A percentile compares a stretch with the other conserved stretches of the same genome.
Evolutionary conservation across 2,888 invertebrate species (phyloP).

Genomic region (Pristionchus japonicus): DNA sequence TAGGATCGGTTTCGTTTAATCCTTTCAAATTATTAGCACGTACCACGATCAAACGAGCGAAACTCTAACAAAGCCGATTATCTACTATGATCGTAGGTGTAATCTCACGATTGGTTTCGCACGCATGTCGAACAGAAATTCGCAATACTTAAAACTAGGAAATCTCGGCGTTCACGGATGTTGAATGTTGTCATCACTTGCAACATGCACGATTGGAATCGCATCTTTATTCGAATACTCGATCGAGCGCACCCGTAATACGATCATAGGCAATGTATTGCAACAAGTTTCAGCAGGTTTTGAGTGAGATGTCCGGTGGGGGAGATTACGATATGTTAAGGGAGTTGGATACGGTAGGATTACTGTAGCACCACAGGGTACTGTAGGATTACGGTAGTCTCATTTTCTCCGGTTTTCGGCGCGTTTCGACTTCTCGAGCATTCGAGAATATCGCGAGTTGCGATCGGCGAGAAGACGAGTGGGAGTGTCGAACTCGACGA

Average conservation of each 20-base stretch:
- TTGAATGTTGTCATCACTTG: too few species aligned
- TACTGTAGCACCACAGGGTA: not conserved
- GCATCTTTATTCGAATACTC: not conserved
- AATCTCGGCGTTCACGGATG: too few species aligned
- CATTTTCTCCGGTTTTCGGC: slow-evolving; percentile 18
- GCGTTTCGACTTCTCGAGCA: slow-evolving; percentile 72
- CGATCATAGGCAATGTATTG: not conserved
- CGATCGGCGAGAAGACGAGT: slow-evolving; percentile 74
- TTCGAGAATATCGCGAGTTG: slow-evolving; percentile 75
- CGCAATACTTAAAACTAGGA: too few species aligned
- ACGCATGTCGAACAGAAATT: too few species aligned
- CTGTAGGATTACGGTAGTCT: not conserved
- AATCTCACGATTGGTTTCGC: too few species aligned
- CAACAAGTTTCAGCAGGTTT: not conserved
- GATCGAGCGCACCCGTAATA: not conserved
- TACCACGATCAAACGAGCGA: too few species aligned
- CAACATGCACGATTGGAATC: not conserved
- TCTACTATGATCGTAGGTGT: too few species aligned
- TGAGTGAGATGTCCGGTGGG: not conserved
- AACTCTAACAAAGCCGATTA: too few species aligned
- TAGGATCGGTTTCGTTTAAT: too few species aligned
- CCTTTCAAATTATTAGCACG: too few species aligned
- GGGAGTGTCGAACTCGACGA: slow-evolving; percentile 77
- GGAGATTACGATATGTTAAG: not conserved
- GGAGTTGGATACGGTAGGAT: not conserved